These are phyloP conservation scores for Kryptolebias marmoratus DNA, from an alignment of 2,113 vertebrate genomes.

Conservation along the genomic window DNA sequence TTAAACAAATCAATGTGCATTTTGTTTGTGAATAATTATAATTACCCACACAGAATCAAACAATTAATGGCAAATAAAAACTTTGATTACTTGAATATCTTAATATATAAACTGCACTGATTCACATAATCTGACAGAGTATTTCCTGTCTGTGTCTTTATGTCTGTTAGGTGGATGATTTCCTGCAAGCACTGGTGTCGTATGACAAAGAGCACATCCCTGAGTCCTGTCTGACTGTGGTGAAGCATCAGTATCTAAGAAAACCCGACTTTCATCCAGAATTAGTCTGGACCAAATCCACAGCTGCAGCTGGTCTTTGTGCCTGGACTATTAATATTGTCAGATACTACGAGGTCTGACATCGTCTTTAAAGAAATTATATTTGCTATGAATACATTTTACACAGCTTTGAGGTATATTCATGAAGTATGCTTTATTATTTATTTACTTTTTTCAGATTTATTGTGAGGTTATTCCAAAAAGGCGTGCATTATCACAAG, in stretches of 20 bases:
- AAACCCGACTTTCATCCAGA: constrained; percentile 85
- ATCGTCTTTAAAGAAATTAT: background rate
- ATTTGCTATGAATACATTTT: background rate
- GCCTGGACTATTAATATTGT: constrained; percentile 86
- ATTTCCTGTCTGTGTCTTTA: constrained; percentile 14
- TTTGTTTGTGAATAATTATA: too few species aligned
- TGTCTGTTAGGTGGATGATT: constrained; percentile 82
- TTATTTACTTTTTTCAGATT: constrained; percentile 66
- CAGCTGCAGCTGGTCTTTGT: constrained; percentile 87
- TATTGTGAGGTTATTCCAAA: constrained; percentile 86
- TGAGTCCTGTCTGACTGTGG: constrained; percentile 83
- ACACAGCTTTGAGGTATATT: background rate
- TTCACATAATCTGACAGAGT: background rate
- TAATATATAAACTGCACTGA: background rate
- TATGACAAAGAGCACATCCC: constrained; percentile 89
- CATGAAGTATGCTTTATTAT: background rate
- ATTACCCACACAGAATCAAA: too few species aligned
- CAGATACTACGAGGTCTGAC: constrained; percentile 85
- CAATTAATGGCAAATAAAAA: too few species aligned
- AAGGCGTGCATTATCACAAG: constrained; percentile 75
- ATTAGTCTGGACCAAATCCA: constrained; percentile 84
- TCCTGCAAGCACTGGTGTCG: constrained; percentile 82
- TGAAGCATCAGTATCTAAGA: constrained; percentile 84
- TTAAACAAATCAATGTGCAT: too few species aligned
- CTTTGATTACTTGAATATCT: too few species aligned